phyloP scores from a whole-genome alignment of 2,113 vertebrate species.

The Stomatorhinus ivindoensis region DNA sequence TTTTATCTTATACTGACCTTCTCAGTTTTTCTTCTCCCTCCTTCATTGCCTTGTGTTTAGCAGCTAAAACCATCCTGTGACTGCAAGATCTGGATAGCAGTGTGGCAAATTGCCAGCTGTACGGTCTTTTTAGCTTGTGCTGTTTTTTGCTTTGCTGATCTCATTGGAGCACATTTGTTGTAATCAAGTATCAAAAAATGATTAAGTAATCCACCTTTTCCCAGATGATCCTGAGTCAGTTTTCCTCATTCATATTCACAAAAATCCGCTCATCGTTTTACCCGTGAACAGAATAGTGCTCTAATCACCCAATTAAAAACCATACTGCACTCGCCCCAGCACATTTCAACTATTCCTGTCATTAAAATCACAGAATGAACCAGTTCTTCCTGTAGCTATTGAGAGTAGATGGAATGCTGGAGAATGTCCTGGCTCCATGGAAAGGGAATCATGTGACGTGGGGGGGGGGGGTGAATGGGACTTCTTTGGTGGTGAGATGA shows the following conservation, averaged over 20 bases:
- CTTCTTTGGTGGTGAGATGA: not conserved
- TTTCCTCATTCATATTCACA: not conserved
- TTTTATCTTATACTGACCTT: not conserved
- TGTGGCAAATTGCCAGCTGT: not conserved
- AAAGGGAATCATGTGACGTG: not conserved
- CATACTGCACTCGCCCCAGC: too few relatives aligned
- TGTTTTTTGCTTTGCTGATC: not conserved
- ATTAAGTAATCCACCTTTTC: not conserved
- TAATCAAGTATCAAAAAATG: not conserved
- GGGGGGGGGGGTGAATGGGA: not conserved
- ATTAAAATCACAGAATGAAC: not conserved
- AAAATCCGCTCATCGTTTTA: not conserved
- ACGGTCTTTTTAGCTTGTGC: not conserved
- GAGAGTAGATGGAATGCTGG: not conserved
- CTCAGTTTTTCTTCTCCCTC: not conserved
- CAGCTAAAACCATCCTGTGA: not conserved
- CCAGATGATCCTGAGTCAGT: not conserved
- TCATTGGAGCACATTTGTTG: not conserved
- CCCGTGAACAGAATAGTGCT: not conserved
- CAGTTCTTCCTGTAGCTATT: not conserved
- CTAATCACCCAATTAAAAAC: not conserved
- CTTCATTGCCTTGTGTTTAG: not conserved
- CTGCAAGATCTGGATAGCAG: not conserved
- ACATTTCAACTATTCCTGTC: not conserved
- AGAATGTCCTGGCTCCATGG: not conserved